Conservation (phyloP, 2,888 invertebrate species). For the Mythimna lalbum region DNA sequence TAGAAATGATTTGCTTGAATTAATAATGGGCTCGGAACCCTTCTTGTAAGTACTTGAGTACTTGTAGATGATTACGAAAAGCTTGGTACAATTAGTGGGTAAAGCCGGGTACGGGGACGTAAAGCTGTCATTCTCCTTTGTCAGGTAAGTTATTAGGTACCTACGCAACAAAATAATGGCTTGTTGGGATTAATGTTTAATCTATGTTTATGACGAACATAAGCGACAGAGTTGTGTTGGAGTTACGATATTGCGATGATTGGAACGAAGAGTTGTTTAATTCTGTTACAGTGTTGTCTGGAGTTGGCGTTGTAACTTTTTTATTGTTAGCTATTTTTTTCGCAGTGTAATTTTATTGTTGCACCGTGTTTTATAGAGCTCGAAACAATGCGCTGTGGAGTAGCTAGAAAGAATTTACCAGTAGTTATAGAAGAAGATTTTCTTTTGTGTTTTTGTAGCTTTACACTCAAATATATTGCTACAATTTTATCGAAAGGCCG, state of each 20-base stretch:
- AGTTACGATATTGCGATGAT: slow-evolving; percentile 45
- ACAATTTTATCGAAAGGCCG: neutral
- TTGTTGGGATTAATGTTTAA: slow-evolving; percentile 65
- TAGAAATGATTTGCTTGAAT: slow-evolving; percentile 54
- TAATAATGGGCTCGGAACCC: slow-evolving; percentile 48
- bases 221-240: slow-evolving; percentile 58
- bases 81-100: slow-evolving; percentile 60
- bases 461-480: neutral
- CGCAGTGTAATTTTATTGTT: slow-evolving; percentile 19
- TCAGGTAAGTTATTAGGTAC: slow-evolving; percentile 65
- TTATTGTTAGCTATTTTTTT: slow-evolving; percentile 10
- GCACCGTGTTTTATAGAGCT: slow-evolving; percentile 20
- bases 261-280: slow-evolving; percentile 55
- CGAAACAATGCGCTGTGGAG: slow-evolving; percentile 25
- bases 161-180: slow-evolving; percentile 62
- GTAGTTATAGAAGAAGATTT: slow-evolving; percentile 1
- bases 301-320: slow-evolving; percentile 39
- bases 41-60: slow-evolving; percentile 50
- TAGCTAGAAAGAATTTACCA: neutral
- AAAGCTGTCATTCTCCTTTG: slow-evolving; percentile 63
- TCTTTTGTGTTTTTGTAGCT: slow-evolving; percentile 10
- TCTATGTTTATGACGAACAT: slow-evolving; percentile 66
- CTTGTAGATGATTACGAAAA: slow-evolving; percentile 58
- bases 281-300: slow-evolving; percentile 39
- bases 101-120: slow-evolving; percentile 52